A percentile compares a stretch with the other conserved stretches of the same genome.
phyloP scores from a whole-genome alignment of 2,113 vertebrate genomes.

The Oncorhynchus clarkii region DNA sequence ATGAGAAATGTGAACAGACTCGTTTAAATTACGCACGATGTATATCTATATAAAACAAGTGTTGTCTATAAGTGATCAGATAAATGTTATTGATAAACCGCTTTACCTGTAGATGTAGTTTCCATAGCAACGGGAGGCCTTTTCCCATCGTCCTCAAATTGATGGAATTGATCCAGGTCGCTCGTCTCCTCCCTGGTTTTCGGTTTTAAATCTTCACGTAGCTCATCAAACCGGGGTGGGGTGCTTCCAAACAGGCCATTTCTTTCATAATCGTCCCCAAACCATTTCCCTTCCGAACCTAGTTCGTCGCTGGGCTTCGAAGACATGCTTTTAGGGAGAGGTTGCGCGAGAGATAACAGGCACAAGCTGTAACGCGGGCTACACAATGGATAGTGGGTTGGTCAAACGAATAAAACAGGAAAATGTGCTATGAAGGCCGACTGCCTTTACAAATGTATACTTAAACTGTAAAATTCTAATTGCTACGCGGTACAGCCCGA shows the following conservation, averaged over 20 bases:
- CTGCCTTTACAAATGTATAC: not conserved
- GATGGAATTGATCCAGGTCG: conserved; percentile 69
- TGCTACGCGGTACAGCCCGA: conserved; percentile 49
- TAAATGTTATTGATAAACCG: conserved; percentile 7
- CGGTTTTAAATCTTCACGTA: conserved; percentile 50
- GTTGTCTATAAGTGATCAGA: not conserved
- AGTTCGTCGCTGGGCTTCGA: conserved; percentile 71
- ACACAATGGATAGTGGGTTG: not conserved
- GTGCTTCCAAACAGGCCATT: conserved; percentile 68
- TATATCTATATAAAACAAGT: no score
- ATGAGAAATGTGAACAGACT: no score
- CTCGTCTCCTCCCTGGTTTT: conserved; percentile 55
- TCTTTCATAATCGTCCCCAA: conserved; percentile 64
- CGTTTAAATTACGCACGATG: no score
- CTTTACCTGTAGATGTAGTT: conserved; percentile 97
- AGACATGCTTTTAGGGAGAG: conserved; percentile 70
- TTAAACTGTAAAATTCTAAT: conserved; percentile 30
- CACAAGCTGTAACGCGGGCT: not conserved
- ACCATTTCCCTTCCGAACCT: conserved; percentile 69
- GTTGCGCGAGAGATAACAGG: conserved; percentile 11
- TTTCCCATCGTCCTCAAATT: conserved; percentile 72
- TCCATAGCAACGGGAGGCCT: conserved; percentile 86
- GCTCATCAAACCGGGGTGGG: conserved; percentile 55
- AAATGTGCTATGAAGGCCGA: not conserved
- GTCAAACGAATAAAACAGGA: not conserved